Evolutionary conservation across 2,888 invertebrate species (phyloP), one percentile per base, ranked within the genome.

Genomic region (Hipparchia semele): DNA sequence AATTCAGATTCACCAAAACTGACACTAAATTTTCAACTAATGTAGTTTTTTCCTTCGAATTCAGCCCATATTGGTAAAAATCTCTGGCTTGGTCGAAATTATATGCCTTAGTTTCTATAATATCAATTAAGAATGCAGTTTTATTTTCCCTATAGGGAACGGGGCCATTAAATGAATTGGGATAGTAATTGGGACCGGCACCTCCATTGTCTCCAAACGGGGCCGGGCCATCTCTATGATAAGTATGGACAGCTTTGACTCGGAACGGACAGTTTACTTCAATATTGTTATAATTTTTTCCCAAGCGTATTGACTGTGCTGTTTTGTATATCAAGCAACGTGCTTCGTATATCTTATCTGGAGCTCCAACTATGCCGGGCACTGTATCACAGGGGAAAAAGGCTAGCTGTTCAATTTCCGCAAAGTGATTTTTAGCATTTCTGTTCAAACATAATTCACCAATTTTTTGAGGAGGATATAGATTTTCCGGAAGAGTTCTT

Each of bases 241-340:
- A 98, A 84, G 97, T 96, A 76, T 66, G 12, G 8, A 92, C 64
- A 93, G 87, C 0, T 94, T 90, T 45, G 7, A 94, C 94, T 81
- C 95, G 91, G 89, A 96, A 97, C 0, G 99, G 99, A 87, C 98
- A 98, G 89, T 99, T 99, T 45, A 99, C 98, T 0, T 98, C 97
- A 58, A 99, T 95, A 84, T 98, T 98, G 76, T 96, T 95, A 85
- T 96, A 97, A 92, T 99, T 99, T 6, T 97, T 94, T 8, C 99
- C 99, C 80, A 99, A 90, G 96, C 99, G 13, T 95, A 95, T 87
- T 70, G 86, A 80, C 82, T 99, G 99, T 0, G 99, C 97, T 87
- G 99, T 99, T 1, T 96, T 95, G 84, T 99, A 98, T 0, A 97
- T 95, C 84, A 98, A 96, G 0, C 98, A 93, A 74, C 98, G 96